Evolutionary conservation across 2,113 vertebrate species (phyloP), one percentile per base, ranked within the genome.

Genomic region (Gallinago media): DNA sequence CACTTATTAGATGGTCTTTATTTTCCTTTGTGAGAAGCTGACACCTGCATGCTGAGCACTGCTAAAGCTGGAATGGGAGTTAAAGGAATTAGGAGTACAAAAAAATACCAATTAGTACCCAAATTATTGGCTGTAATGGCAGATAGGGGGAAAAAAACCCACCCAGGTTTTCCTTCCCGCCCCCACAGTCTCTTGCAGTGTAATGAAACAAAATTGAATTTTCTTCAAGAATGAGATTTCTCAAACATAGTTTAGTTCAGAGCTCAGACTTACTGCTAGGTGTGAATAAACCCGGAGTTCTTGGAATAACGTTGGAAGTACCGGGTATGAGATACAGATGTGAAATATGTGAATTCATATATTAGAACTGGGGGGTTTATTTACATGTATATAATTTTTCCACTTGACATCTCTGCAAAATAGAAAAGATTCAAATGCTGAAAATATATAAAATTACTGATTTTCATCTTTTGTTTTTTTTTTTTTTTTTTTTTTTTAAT

Each of bases 281-380:
- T 78, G 56, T 34, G 81, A 72, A 25, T 40, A 38, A 29, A 18
- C 67, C 9, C 9, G 18, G n/a, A 36, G 21, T 75, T 79, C 40
- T 65, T 68, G 68, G 55, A 65, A 42, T 73, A 46, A 58, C 9
- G 22, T 9, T 61, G 68, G 31, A 85, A 61, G 50, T 55, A 16
- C 8, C 1, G 8, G 67, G 3, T 34, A 5, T 36, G 61, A 65
- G 61, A 2, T 5, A 12, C 0, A 15, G 34, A 38, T 72, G 36
- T 65, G 70, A 25, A 47, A 9, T 2, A 2, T 3, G 2, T 63
- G 26, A 31, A 4, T 20, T 23, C 12, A 3, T 36, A 2, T 4
- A 3, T 65, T 71, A 17, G 4, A 26, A 5, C 2, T 9, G 27
- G 2, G 6, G 8, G 5, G 7, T 34, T 12, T 73, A 31, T 88